Percentiles rank a stretch among this genome's conserved stretches.
Conservation (phyloP, 2,113 vertebrate species). For the Macquaria australasica region DNA sequence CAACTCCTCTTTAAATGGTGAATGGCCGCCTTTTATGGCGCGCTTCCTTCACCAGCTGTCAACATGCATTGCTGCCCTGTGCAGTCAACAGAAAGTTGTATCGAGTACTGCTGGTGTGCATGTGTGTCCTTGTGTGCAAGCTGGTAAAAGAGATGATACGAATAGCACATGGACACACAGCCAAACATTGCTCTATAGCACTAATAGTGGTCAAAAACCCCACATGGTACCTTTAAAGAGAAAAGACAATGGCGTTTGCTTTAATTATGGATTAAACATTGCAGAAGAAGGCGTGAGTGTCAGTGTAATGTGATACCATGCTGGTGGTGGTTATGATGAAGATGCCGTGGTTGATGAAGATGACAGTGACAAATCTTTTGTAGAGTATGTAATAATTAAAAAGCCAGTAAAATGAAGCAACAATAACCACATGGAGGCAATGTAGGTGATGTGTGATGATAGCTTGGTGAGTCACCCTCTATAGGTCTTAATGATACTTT, state of each 20-base stretch:
- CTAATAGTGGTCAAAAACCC: neutral
- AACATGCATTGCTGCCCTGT: conserved; percentile 2
- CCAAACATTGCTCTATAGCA: neutral
- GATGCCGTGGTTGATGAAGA: no score
- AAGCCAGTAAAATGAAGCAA: no score
- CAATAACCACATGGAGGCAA: no score
- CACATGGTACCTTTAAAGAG: neutral
- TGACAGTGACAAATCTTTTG: no score
- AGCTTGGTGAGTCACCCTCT: neutral
- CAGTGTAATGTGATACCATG: neutral
- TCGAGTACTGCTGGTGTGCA: neutral
- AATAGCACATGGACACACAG: neutral
- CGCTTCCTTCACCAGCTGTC: conserved; percentile 25
- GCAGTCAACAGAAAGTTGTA: conserved; percentile 25
- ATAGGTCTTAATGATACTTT: conserved; percentile 14
- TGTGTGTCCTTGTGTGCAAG: neutral
- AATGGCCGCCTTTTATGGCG: conserved; percentile 8
- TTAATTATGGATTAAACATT: neutral
- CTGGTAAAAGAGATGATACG: neutral
- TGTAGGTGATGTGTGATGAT: no score
- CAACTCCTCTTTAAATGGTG: conserved; percentile 8
- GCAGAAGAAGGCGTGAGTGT: neutral
- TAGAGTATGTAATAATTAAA: no score
- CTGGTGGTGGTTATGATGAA: no score
- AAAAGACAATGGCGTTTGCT: neutral